Base-by-base conservation (phyloP, 2,113 vertebrate species). In the Speoplatyrhinus poulsoni region DNA sequence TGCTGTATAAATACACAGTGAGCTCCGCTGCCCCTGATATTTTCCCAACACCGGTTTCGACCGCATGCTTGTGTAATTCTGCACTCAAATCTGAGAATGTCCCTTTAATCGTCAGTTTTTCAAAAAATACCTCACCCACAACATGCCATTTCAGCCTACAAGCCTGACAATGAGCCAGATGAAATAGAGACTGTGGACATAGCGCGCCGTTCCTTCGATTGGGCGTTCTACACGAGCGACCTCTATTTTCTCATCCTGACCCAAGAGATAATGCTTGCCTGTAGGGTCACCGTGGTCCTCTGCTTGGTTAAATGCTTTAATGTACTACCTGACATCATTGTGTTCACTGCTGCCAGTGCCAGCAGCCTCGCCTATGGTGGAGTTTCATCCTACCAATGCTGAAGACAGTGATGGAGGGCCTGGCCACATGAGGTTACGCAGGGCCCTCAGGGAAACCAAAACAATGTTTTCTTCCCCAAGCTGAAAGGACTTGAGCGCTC, bases 231-330 rank as follows among this genome's bases (percentile, higher is more conserved):
- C 26, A 87, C 69, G 84, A 62, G 72, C 66, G 85, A 88, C 78
- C 87, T 84, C 82, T 65, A 85, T 88, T 86, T 89, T 82, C 86
- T 82, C 79, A 65, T 75, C 61, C 49, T 75, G 83, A 84, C 83
- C 87, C n/a, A 15, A 6, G 26, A 10, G 72, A 62, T 63, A 32
- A 16, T 53, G 50, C 32, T 36, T 56, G 55, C 26, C 3, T 15
- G 41, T 36, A 57, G 60, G 79, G 82, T 81, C 73, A 75, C 13
- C 13, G 32, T 13, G 66, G 49, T 65, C 63, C 78, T 69, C 60
- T 49, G 62, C 81, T 76, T 65, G 69, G 72, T 79, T 85, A 73
- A 83, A 67, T 12, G 54, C 81, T 87, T 87, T 82, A 80, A 85
- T 89, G 83, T 60, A 79, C 49, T 73, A 75, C 59, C 61, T 69